These are phyloP conservation scores for Bombus confusus DNA, from an alignment of 1,140 invertebrate genomes.

Conservation along the genomic window DNA sequence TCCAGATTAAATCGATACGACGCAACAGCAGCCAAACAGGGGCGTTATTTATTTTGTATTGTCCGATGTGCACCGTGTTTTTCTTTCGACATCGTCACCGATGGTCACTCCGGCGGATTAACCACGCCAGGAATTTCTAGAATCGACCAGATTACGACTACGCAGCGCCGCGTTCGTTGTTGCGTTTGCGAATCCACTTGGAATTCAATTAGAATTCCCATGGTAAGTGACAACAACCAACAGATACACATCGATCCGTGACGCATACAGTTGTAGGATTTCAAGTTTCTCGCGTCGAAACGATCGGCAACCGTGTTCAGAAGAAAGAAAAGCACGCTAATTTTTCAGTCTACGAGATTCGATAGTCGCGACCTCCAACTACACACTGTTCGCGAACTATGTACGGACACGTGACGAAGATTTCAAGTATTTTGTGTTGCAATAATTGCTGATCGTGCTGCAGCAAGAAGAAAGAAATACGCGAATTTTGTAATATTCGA, in stretches of 20 bases:
- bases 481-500: neutral
- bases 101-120: neutral
- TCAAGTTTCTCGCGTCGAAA: neutral
- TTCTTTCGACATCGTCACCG: neutral
- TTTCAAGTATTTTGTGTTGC: no score
- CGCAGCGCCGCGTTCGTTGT: slow-evolving; percentile 30
- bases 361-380: no score
- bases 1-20: neutral
- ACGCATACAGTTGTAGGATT: neutral
- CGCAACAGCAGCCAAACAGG: neutral
- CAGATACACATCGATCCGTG: neutral
- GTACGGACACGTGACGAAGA: no score
- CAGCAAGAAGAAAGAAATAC: no score
- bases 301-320: neutral
- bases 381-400: no score
- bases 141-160: slow-evolving; percentile 39
- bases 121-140: slow-evolving; percentile 25
- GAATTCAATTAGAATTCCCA: slow-evolving; percentile 61
- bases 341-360: no score
- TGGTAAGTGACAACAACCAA: slow-evolving; percentile 51
- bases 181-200: slow-evolving; percentile 62
- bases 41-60: slow-evolving; percentile 1
- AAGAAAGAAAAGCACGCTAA: no score
- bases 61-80: no score
- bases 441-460: no score